phyloP scores from a whole-genome alignment of 2,113 vertebrate species.

The Podarcis cretensis region DNA sequence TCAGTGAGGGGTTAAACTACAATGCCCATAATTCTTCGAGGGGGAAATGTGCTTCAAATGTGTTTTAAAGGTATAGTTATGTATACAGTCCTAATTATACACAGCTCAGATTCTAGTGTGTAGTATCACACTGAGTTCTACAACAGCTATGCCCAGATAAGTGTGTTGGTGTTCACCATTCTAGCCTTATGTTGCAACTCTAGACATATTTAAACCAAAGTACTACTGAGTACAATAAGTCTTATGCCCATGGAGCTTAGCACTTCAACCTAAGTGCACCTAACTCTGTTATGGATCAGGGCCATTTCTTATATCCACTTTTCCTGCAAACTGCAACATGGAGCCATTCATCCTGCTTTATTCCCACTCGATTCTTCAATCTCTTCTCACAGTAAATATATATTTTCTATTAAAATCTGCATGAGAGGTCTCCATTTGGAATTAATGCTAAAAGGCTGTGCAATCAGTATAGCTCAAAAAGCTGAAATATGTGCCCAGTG shows the following conservation, averaged over 20 bases:
- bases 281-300: neutral
- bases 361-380: neutral
- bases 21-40: too few species aligned
- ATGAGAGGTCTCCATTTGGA: slow-evolving; percentile 45
- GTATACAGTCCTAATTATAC: too few species aligned
- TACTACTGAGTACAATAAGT: neutral
- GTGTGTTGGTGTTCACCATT: too few species aligned
- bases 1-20: too few species aligned
- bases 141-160: too few species aligned
- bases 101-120: too few species aligned
- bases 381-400: neutral
- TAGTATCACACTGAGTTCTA: too few species aligned
- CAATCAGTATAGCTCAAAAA: neutral
- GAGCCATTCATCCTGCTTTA: slow-evolving; percentile 7
- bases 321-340: neutral
- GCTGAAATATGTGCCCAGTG: neutral
- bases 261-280: neutral
- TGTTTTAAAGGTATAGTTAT: too few species aligned
- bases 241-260: neutral
- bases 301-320: neutral
- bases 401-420: slow-evolving; percentile 24
- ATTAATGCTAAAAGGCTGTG: slow-evolving; percentile 39
- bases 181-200: neutral
- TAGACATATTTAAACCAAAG: neutral
- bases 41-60: too few species aligned